These are phyloP conservation scores for Brienomyrus brachyistius DNA, from an alignment of 2,113 vertebrate species.

Conservation along the genomic window DNA sequence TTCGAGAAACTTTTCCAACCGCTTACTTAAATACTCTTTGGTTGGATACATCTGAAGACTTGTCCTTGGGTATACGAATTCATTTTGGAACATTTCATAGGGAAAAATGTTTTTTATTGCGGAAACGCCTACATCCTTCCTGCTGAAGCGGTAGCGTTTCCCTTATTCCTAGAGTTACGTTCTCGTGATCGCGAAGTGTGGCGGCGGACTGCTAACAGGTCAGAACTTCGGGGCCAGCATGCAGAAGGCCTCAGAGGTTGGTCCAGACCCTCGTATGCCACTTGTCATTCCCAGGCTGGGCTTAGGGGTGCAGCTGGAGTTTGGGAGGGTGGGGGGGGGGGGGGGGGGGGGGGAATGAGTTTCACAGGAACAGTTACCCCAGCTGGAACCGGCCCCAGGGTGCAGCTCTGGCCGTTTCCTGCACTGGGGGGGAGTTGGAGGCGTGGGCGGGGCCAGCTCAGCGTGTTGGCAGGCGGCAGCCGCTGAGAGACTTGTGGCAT, in stretches of 20 bases:
- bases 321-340: background rate
- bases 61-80: background rate
- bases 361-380: background rate
- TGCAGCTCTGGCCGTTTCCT: background rate
- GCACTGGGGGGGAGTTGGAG: background rate
- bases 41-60: background rate
- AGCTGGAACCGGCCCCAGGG: background rate
- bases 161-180: background rate
- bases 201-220: background rate
- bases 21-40: background rate
- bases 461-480: background rate
- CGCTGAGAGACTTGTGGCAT: background rate
- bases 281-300: background rate
- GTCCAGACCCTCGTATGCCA: background rate
- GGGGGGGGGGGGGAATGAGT: no score
- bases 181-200: background rate
- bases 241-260: background rate
- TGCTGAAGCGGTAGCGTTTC: background rate
- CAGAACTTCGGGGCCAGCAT: background rate
- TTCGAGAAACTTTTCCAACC: background rate
- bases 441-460: background rate
- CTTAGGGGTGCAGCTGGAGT: background rate
- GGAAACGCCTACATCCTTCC: background rate
- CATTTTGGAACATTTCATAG: background rate
- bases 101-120: background rate